These are phyloP conservation scores for Xestobium rufovillosum DNA, from an alignment of 2,888 invertebrate genomes.

Conservation along the genomic window DNA sequence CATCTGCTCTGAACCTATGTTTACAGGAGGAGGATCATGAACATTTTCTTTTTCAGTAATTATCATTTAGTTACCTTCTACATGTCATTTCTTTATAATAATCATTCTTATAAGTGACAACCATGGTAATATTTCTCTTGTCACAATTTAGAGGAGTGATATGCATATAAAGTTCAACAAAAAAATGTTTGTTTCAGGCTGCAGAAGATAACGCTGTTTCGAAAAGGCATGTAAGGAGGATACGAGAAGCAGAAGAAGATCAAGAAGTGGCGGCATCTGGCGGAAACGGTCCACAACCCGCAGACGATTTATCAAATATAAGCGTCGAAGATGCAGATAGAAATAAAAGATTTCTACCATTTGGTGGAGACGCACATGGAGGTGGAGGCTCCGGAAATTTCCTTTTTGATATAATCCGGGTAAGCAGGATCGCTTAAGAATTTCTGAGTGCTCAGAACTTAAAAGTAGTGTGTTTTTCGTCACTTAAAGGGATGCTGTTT, in stretches of 20 bases:
- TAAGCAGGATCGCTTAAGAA: conserved; percentile 49
- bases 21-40: no score
- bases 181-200: conserved; percentile 35
- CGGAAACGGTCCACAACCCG: conserved; percentile 57
- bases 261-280: conserved; percentile 46
- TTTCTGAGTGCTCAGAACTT: no score
- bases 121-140: no score
- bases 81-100: no score
- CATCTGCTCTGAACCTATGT: no score
- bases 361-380: conserved; percentile 47
- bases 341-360: conserved; percentile 72
- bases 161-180: no score
- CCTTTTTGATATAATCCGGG: conserved; percentile 82
- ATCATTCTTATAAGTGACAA: no score
- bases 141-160: no score
- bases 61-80: no score
- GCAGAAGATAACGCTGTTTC: conserved; percentile 30
- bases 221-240: conserved; percentile 35
- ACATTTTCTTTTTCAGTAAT: no score
- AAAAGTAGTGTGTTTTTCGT: no score
- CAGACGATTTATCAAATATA: conserved; percentile 63
- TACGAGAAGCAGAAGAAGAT: conserved; percentile 33
- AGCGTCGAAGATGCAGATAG: conserved; percentile 70
- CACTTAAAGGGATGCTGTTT: no score
- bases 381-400: conserved; percentile 77